Conservation (phyloP, 2,888 invertebrate genomes). For the Nomada fabriciana region DNA sequence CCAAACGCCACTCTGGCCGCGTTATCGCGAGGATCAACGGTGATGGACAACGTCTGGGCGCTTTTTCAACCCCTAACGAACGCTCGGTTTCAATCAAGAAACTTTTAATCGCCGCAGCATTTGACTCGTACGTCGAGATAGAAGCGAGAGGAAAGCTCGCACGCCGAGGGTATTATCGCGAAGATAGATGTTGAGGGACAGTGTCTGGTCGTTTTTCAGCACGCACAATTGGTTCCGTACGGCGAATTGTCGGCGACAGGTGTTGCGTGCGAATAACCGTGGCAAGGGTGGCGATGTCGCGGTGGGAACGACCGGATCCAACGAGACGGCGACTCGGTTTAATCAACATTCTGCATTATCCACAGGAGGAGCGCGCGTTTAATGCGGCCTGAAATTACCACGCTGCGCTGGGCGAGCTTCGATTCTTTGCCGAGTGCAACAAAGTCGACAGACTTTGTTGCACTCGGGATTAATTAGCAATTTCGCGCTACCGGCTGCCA, state of each 20-base stretch:
- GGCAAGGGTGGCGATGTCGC: neutral
- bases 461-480: constrained; percentile 51
- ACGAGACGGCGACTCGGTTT: constrained; percentile 10
- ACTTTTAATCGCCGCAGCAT: constrained; percentile 10
- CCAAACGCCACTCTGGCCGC: neutral
- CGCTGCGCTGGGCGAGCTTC: constrained; percentile 41
- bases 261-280: neutral
- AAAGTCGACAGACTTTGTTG: constrained; percentile 18
- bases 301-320: neutral
- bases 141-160: too few relatives aligned
- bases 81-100: neutral
- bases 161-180: neutral
- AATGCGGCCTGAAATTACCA: constrained; percentile 48
- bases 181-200: constrained; percentile 2
- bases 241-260: neutral
- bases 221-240: neutral
- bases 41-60: constrained; percentile 27
- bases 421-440: constrained; percentile 38
- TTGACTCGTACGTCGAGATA: neutral
- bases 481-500: constrained; percentile 29
- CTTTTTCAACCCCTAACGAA: neutral
- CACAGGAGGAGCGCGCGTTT: constrained; percentile 9
- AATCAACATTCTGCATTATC: constrained; percentile 36
- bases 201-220: neutral
- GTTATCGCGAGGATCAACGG: constrained; percentile 13